Evolutionary conservation across 2,888 invertebrate species (phyloP), one percentile per base, ranked within the genome.

Genomic region (Cotesia congregata): DNA sequence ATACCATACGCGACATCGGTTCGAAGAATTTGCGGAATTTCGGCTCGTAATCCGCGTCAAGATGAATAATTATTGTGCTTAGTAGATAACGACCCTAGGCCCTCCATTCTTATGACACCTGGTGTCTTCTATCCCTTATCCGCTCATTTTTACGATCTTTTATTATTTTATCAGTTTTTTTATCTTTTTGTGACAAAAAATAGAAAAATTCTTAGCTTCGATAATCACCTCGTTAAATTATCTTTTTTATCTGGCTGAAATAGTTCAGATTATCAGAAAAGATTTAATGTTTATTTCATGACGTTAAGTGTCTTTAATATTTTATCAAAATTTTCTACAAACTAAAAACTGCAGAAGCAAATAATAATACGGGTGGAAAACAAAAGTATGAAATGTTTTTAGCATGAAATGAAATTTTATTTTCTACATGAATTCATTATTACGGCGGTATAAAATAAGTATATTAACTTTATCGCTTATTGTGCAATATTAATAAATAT

Each of bases 1-100:
- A 81, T 79, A 79, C 68, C 79, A 71, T 64, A 62, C 17, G n/a
- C 30, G 72, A 61, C 64, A 69, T 41, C 41, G 78, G 77, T 79
- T 82, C 78, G 78, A 80, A 77, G 81, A 82, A 82, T 82, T 76
- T 80, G 68, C 39, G 78, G 80, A 81, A 81, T 81, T 80, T 80
- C 41, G 76, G 77, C 77, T 77, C 76, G 80, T 80, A 82, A 80
- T 80, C 77, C 75, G 73, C 75, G 79, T 79, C 79, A 77, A 67
- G 74, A 80, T 80, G 80, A 82, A 80, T 80, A 82, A 80, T 80
- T 71, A 70, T 67, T 20, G 39, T 50, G 59, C 67, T 73, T 50
- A 70, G 20, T 39, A 39, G 15, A 50, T 50, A 20, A n/a, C 69
- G 61, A 41, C 30, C 40, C 68, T 39, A 6, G 1, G 15, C 20